A percentile compares a stretch with the other conserved stretches of the same genome.
Conservation (phyloP, 2,797 vertebrate species). For the Malurus leucopterus region DNA sequence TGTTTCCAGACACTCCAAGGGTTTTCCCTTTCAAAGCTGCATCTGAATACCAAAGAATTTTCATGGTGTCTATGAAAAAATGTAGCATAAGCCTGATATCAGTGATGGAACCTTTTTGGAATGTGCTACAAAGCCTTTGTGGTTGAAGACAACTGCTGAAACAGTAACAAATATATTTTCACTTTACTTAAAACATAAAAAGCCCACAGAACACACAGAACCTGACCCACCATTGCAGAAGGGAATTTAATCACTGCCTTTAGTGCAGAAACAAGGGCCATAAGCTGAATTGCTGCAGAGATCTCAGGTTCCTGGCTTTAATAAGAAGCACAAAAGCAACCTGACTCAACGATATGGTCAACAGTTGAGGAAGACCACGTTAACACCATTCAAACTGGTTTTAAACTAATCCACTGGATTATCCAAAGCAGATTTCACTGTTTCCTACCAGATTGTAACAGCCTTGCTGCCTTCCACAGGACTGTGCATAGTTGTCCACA, state of each 20-base stretch:
- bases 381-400: background rate
- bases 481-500: background rate
- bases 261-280: background rate
- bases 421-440: background rate
- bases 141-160: background rate
- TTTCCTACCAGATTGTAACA: background rate
- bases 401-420: background rate
- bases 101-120: slow-evolving; percentile 7
- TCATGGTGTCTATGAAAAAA: background rate
- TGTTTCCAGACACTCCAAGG: slow-evolving; percentile 12
- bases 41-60: slow-evolving; percentile 15
- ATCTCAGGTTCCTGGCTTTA: background rate
- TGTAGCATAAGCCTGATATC: background rate
- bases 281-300: background rate
- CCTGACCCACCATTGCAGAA: background rate
- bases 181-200: background rate
- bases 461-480: background rate
- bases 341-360: background rate
- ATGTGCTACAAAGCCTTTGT: slow-evolving; percentile 5
- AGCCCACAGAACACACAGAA: background rate
- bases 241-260: background rate
- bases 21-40: background rate
- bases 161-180: slow-evolving; percentile 1
- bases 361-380: background rate
- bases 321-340: background rate